Evolutionary conservation across 2,888 invertebrate species (phyloP), one percentile per base, ranked within the genome.

Genomic region (Phyllotreta striolata): DNA sequence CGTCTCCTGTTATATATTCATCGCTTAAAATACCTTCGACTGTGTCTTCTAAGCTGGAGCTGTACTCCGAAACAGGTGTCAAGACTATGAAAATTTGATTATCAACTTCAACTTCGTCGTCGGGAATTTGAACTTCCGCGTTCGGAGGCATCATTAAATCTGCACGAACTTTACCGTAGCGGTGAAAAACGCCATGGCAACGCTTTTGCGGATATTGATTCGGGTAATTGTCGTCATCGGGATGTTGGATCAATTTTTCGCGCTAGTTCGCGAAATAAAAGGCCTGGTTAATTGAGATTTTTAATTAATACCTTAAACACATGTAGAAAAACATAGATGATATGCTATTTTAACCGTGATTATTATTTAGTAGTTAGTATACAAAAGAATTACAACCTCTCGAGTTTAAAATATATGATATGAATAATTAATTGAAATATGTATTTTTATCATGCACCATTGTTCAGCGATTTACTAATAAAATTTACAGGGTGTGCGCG

Each of bases 101-200:
- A 9, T 65, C 38, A 1, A 10, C 44, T 14, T 56, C 52, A 4
- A 40, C 51, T 24, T 59, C 44, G 12, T 55, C 54, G 10, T 51
- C 38, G 9, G 60, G 57, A 13, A 62, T 40, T 58, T 66, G 62
- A 8, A 61, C 67, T 55, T 73, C 73, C 54, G 72, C 68, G 67
- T 74, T 73, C 4, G 74, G 74, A 49, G 71, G 62, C 74, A 74
- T 73, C 44, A 37, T 64, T 49, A 47, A 37, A 12, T 37, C 2
- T 24, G 24, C 24, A 24, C 24, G 24, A 24, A 24, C 24, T 24
- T 24, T 24, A 24, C 24, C 24, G 24, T 24, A 24, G 24, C 4
- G 24, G 24, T 24, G 24, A 24, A 2, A 13, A 24, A 38, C 37
- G 13, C 41, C 37, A 35, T 13, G 5, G 39, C 39, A 54, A 35